Conservation (phyloP, 2,113 vertebrate species). For the Alouatta palliata region DNA sequence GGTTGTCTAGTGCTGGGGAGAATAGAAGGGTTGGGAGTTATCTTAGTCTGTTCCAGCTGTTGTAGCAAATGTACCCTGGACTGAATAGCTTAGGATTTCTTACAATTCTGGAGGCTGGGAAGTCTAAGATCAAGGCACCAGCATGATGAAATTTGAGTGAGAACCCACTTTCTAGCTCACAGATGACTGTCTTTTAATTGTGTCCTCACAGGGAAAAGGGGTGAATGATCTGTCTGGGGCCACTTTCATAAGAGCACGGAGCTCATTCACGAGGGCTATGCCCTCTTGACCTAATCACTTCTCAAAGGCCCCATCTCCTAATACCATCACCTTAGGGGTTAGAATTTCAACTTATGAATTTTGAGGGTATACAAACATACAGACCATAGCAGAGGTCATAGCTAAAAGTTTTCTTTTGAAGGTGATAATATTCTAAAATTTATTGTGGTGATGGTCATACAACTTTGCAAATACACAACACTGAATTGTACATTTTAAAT, state of each 20-base stretch:
- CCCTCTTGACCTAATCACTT: neutral
- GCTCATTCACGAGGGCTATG: neutral
- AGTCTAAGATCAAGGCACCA: neutral
- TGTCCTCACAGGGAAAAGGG: neutral
- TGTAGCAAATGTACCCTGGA: neutral
- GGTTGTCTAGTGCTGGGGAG: neutral
- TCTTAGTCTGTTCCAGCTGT: neutral
- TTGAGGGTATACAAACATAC: neutral
- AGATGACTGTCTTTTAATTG: neutral
- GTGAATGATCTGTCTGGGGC: neutral
- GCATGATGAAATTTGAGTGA: neutral
- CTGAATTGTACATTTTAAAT: neutral
- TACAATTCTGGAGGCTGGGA: neutral
- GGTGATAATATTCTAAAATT: neutral
- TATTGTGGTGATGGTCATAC: neutral
- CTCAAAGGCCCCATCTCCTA: neutral
- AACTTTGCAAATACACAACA: neutral
- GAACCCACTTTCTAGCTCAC: neutral
- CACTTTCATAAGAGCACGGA: neutral
- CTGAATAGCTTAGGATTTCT: neutral
- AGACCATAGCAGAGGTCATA: neutral
- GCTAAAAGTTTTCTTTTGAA: neutral
- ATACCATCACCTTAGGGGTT: neutral
- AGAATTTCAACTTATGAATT: neutral
- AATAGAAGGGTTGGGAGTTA: neutral